These are phyloP conservation scores for Melanotaenia maccullochi DNA, from an alignment of 2,797 vertebrate species.

Conservation along the genomic window DNA sequence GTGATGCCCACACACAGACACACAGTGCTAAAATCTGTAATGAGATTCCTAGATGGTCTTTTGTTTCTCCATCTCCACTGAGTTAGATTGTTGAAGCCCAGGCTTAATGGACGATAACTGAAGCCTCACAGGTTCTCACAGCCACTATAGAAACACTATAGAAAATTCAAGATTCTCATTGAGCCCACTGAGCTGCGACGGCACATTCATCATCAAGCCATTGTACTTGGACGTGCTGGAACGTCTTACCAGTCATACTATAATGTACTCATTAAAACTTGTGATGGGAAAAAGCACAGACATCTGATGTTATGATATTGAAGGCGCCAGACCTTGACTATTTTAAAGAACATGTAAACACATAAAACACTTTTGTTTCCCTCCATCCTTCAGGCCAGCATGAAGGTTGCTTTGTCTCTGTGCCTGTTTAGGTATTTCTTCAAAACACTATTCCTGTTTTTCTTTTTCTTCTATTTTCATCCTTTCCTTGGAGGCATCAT, in stretches of 20 bases:
- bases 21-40: constrained; percentile 18
- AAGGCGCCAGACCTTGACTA: constrained; percentile 6
- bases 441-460: constrained; percentile 12
- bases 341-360: constrained; percentile 30
- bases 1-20: constrained; percentile 8
- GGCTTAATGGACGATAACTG: constrained; percentile 67
- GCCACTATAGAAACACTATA: constrained; percentile 40
- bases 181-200: constrained; percentile 46
- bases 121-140: constrained; percentile 37
- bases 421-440: constrained; percentile 13
- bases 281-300: constrained; percentile 14
- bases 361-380: constrained; percentile 37
- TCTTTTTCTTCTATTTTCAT: constrained; percentile 1
- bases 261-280: constrained; percentile 27
- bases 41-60: constrained; percentile 50
- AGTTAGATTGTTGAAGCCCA: constrained; percentile 38
- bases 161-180: constrained; percentile 44
- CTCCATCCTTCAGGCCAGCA: constrained; percentile 22
- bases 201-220: constrained; percentile 45
- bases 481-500: constrained; percentile 13
- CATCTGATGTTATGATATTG: constrained; percentile 24
- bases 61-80: constrained; percentile 43
- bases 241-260: constrained; percentile 23
- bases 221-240: constrained; percentile 21
- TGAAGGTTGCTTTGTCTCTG: background rate